A percentile compares a stretch with the other conserved stretches of the same genome.
Evolutionary conservation across 2,113 vertebrate genomes (phyloP).

Genomic region (Coturnix japonica): DNA sequence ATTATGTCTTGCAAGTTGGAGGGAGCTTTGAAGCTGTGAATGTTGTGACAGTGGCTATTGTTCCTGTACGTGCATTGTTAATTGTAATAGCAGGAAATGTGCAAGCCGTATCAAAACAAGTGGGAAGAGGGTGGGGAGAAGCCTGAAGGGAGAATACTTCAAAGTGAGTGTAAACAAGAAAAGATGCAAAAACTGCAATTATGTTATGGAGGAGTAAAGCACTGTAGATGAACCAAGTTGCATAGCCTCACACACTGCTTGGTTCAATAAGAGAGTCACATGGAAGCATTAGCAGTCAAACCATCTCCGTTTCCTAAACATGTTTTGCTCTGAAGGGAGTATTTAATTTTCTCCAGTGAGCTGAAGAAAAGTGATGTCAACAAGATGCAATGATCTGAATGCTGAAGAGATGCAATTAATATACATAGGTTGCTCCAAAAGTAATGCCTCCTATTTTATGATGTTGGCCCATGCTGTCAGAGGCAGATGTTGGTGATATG

Average conservation of each 20-base stretch:
- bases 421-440: not conserved
- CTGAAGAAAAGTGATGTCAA: not conserved
- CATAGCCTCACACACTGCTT: not conserved
- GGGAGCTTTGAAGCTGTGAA: constrained; percentile 44
- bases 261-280: not conserved
- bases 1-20: constrained; percentile 48
- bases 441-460: too few species aligned
- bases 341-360: not conserved
- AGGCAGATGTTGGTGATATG: too few species aligned
- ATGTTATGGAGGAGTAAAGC: not conserved
- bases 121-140: not conserved
- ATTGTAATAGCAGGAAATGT: constrained; percentile 50
- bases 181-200: not conserved
- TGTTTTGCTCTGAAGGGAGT: not conserved
- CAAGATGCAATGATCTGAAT: not conserved
- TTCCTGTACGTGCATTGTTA: constrained; percentile 26
- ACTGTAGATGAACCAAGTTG: not conserved
- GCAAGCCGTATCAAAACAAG: constrained; percentile 38
- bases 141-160: not conserved
- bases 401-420: not conserved
- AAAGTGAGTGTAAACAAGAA: not conserved
- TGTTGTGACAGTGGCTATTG: constrained; percentile 45
- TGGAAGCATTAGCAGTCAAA: not conserved
- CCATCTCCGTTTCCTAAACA: not conserved
- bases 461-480: too few species aligned